A percentile compares a stretch with the other conserved stretches of the same genome.
Conservation (phyloP, 2,888 invertebrate species). For the Venusia cambrica region DNA sequence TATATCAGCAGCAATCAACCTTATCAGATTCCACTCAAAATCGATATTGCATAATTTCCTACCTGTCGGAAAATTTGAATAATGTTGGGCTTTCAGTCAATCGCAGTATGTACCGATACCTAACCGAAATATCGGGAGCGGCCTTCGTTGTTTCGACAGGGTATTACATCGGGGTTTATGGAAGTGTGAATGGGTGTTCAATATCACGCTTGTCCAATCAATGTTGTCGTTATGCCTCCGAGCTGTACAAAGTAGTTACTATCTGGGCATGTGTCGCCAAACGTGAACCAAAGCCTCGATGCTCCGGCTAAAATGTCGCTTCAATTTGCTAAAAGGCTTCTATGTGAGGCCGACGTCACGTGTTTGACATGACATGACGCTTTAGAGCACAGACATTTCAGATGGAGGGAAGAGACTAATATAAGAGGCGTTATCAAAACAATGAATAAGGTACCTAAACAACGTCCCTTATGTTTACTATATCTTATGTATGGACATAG, state of each 20-base stretch:
- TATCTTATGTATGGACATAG: too few relatives aligned
- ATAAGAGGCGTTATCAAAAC: too few relatives aligned
- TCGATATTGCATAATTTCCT: conserved; percentile 27
- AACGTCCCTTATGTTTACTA: too few relatives aligned
- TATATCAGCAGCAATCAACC: conserved; percentile 21
- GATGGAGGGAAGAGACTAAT: too few relatives aligned
- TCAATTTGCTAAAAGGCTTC: conserved; percentile 66
- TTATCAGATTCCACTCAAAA: conserved; percentile 28
- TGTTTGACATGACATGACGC: conserved; percentile 55
- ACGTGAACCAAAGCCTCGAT: conserved; percentile 25
- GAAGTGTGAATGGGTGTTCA: conserved; percentile 24
- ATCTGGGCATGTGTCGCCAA: conserved; percentile 27
- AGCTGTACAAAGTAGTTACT: too few relatives aligned
- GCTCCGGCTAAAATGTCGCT: conserved; percentile 46
- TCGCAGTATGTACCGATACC: conserved; percentile 1
- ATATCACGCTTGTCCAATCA: conserved; percentile 33
- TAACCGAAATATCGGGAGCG: conserved; percentile 2
- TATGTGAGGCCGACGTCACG: conserved; percentile 40
- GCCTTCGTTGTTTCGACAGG: conserved; percentile 20
- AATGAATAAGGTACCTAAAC: too few relatives aligned
- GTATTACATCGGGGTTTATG: conserved; percentile 12
- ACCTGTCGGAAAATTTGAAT: conserved; percentile 20
- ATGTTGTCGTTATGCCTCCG: conserved; percentile 32
- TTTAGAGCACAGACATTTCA: conserved; percentile 37
- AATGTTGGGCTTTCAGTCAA: conserved; percentile 13